Evolutionary conservation across 23 tunicate genomes (phyloP).

Genomic region (Styela plicata): DNA sequence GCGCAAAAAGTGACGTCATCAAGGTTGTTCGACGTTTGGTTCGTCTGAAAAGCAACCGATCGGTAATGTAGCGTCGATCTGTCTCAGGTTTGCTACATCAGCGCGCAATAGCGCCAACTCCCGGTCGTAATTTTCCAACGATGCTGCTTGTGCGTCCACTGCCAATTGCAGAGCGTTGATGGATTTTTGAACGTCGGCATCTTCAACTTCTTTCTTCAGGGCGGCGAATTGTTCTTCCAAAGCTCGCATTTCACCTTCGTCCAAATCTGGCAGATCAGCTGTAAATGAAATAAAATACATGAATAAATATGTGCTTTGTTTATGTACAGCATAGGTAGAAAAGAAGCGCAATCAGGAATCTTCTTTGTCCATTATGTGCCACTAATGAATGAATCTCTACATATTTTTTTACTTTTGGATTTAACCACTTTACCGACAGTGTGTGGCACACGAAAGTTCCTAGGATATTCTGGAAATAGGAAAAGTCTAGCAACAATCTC

Average conservation of each 20-base stretch:
- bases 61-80: constrained; percentile 58
- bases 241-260: constrained; percentile 33
- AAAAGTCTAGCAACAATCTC: constrained; percentile 18
- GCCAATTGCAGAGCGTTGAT: constrained; percentile 27
- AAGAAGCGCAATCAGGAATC: neutral
- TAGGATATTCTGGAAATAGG: neutral
- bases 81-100: constrained; percentile 61
- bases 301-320: too few species aligned
- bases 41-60: constrained; percentile 36
- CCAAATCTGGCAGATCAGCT: constrained; percentile 43
- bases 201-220: constrained; percentile 41
- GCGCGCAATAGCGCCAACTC: constrained; percentile 36
- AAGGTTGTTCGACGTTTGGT: neutral
- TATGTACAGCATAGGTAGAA: neutral
- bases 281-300: too few species aligned
- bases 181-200: constrained; percentile 20
- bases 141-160: constrained; percentile 34
- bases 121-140: constrained; percentile 37
- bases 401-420: neutral
- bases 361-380: too few species aligned
- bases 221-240: constrained; percentile 34
- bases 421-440: neutral
- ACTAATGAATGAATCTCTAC: neutral
- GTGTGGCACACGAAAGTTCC: neutral
- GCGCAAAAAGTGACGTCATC: neutral